A percentile compares a stretch with the other conserved stretches of the same genome.
These are phyloP conservation scores for Sprattus sprattus DNA, from an alignment of 2,113 vertebrate genomes.

Conservation along the genomic window DNA sequence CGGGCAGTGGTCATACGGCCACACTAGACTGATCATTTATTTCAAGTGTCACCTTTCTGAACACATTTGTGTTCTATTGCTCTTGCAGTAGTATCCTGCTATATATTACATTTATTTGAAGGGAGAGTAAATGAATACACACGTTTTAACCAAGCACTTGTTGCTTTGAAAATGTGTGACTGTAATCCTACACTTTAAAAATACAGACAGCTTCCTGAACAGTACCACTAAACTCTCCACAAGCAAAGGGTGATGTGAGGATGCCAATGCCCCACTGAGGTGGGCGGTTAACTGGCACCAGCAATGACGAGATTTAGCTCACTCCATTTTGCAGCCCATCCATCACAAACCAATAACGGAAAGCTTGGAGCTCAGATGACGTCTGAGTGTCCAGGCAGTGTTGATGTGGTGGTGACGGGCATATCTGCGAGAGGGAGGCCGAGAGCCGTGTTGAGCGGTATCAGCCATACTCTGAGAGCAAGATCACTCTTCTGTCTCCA, in stretches of 20 bases:
- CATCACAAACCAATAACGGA: background rate
- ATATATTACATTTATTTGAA: background rate
- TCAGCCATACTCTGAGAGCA: background rate
- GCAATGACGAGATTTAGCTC: background rate
- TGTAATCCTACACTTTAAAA: background rate
- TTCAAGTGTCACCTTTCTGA: background rate
- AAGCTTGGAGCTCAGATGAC: background rate
- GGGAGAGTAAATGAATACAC: no score
- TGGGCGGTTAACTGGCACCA: background rate
- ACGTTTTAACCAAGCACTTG: background rate
- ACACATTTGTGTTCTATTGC: background rate
- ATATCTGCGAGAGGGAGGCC: background rate
- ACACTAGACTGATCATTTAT: background rate
- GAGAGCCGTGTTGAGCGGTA: background rate
- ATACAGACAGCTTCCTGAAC: background rate
- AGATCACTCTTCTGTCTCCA: constrained; percentile 6
- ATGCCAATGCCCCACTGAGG: background rate
- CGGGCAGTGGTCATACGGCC: background rate
- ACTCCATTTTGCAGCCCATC: background rate
- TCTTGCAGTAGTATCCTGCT: background rate
- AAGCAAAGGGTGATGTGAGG: background rate
- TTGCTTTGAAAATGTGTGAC: background rate
- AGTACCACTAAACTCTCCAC: background rate
- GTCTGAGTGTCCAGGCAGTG: background rate
- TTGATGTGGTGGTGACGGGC: constrained; percentile 6